Evolutionary conservation across 2,113 vertebrate genomes (phyloP).

Genomic region (Gnathonemus echidnorhynchus): DNA sequence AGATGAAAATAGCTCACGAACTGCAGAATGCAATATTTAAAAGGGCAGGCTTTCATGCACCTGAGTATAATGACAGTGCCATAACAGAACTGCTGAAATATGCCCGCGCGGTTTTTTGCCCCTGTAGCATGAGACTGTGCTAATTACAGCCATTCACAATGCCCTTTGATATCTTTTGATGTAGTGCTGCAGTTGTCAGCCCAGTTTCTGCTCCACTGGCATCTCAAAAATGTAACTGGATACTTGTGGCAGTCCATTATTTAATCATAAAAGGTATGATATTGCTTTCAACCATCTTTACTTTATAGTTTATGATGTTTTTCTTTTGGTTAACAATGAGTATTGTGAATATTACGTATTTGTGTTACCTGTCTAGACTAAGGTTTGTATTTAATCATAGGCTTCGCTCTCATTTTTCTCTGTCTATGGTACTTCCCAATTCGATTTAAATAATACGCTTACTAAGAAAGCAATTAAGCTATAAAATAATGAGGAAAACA

Average conservation of each 20-base stretch:
- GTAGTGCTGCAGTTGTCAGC: slow-evolving; percentile 12
- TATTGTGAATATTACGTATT: not conserved
- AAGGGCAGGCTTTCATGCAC: not conserved
- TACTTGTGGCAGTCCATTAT: not conserved
- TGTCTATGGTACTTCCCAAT: not conserved
- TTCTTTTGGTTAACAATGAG: not conserved
- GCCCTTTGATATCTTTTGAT: slow-evolving; percentile 19
- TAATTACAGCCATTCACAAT: slow-evolving; percentile 23
- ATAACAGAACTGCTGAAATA: not conserved
- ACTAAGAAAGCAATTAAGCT: not conserved
- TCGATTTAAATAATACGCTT: not conserved
- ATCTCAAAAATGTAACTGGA: slow-evolving; percentile 3
- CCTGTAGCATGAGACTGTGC: not conserved
- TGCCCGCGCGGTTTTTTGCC: not conserved
- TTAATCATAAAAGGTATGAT: not conserved
- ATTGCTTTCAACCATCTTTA: not conserved
- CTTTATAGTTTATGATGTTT: not conserved
- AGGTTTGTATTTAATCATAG: not conserved
- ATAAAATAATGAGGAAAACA: not conserved
- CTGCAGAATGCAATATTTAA: not conserved
- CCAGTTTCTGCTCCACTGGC: slow-evolving; percentile 1
- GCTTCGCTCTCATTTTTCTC: not conserved
- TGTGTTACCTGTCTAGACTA: not conserved
- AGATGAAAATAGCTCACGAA: not conserved
- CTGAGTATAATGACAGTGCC: not conserved